Evolutionary conservation across 2,797 vertebrate species (phyloP).

Genomic region (Eptatretus atami): DNA sequence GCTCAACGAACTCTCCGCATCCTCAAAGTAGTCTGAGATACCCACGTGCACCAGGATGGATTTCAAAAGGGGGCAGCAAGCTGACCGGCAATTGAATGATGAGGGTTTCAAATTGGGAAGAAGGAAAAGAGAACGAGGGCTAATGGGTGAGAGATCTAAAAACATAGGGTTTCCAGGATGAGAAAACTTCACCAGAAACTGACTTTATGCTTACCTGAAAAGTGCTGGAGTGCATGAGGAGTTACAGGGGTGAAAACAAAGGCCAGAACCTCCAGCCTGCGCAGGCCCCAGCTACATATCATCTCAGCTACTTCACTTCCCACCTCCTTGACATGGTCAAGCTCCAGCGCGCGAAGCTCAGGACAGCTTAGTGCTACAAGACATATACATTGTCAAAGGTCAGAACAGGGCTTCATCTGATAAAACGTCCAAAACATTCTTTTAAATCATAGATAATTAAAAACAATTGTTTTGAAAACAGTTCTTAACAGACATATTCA

Average conservation of each 20-base stretch:
- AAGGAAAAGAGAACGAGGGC: no score
- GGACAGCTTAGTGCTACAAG: not conserved
- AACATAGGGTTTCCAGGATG: no score
- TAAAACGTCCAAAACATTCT: no score
- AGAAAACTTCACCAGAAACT: no score
- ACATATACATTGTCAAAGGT: no score
- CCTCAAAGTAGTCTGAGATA: not conserved
- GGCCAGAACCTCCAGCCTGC: not conserved
- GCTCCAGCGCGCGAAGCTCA: conserved; percentile 1
- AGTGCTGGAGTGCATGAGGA: conserved; percentile 2
- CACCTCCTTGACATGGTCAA: not conserved
- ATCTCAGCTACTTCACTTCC: not conserved
- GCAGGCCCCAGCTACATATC: not conserved
- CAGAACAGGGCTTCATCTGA: no score
- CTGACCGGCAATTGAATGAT: not conserved
- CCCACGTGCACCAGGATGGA: not conserved
- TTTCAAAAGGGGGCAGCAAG: not conserved
- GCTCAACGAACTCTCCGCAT: not conserved
- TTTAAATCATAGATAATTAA: no score
- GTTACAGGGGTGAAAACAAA: conserved; percentile 1
- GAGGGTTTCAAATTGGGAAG: no score
- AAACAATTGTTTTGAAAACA: no score
- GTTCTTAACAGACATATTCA: no score
- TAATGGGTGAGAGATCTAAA: no score
- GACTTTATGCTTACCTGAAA: not conserved